Evolutionary conservation across 2,797 vertebrate species (phyloP).

Genomic region (Cyclura pinguis): DNA sequence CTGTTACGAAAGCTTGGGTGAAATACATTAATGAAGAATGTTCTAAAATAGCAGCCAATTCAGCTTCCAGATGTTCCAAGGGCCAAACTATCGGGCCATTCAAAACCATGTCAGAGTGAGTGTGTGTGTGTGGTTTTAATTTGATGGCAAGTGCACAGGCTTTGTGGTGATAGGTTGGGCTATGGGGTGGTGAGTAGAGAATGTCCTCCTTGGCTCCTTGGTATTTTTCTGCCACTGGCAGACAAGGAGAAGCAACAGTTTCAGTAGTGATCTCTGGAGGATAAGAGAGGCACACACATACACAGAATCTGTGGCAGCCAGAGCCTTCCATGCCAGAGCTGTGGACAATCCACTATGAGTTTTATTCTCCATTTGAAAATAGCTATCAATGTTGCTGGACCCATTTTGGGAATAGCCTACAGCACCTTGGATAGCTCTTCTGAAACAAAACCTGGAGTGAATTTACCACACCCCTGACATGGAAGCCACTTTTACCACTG

Average conservation of each 20-base stretch:
- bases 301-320: no score
- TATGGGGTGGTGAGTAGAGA: neutral
- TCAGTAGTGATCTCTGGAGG: neutral
- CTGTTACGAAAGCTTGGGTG: constrained; percentile 26
- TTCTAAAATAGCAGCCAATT: neutral
- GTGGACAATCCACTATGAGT: no score
- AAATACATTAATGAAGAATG: neutral
- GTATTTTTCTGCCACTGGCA: neutral
- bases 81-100: neutral
- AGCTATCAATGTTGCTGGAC: no score
- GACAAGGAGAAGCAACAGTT: no score
- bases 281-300: neutral
- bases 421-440: no score
- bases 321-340: no score
- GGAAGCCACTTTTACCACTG: neutral
- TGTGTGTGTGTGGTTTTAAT: neutral
- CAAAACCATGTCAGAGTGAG: neutral
- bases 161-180: neutral
- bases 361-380: no score
- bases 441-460: no score
- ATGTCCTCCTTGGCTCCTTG: neutral
- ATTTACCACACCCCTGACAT: no score
- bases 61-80: neutral
- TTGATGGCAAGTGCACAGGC: neutral
- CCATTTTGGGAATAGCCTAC: no score